Base-by-base conservation (phyloP, 1,140 invertebrate species). In the Drosophila baimaii region DNA sequence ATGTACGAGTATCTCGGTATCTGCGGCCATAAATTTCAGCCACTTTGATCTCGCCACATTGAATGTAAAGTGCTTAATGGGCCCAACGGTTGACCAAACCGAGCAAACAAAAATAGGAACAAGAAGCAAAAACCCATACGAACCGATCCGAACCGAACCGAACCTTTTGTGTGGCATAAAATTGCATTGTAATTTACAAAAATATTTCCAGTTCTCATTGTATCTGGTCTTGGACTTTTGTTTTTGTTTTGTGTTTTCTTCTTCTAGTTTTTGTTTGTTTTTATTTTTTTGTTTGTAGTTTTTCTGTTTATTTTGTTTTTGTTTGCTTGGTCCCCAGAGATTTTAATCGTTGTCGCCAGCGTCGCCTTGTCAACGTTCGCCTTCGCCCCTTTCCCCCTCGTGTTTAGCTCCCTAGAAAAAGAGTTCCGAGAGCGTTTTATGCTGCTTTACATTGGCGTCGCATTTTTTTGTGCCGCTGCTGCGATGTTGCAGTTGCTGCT, bases 31-130 rank as follows among this genome's bases (percentile, higher is more conserved):
- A 81, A 84, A 84, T 84, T 86, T 82, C 57, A 83, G 73, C 81
- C 77, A 79, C 84, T 89, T 89, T 89, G 84, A 89, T 89, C 84
- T 90, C 80, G 84, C 84, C 85, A 89, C 84, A 79, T 88, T 88
- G 76, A 88, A 88, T 88, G 83, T 88, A 88, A 88, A 88, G 83
- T 88, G 83, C 84, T 88, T 88, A 88, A 88, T 89, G 84, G 83
- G 57, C 77, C 72, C 51, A 70, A 73, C 77, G 69, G 63, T 72
- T 72, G 69, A 72, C 65, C 69, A 47, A 68, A 33, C 46, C 17
- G 29, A 55, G 37, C 66, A 69, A 55, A 68, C 64, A 75, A 61
- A 82, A 68, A 79, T 56, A 70, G 63, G 39, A 72, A 61, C 69
- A 39, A 74, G 49, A 57, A 51, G 72, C 52, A 77, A 57, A 77